Percentiles rank a stretch among this genome's conserved stretches.
Conservation (phyloP, 2,797 vertebrate species). For the Hozukius guyotensis region DNA sequence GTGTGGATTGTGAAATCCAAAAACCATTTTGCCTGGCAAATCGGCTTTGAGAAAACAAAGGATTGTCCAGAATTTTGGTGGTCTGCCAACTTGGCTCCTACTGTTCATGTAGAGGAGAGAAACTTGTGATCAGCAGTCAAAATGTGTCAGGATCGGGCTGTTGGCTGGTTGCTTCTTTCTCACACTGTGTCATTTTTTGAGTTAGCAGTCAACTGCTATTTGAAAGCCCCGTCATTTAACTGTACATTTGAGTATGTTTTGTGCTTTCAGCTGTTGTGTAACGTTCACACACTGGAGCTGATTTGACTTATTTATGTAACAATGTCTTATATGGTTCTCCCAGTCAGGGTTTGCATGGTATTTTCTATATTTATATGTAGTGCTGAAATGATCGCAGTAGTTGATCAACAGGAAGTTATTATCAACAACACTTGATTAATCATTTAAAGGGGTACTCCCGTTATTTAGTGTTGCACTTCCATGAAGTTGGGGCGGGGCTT, state of each 20-base stretch:
- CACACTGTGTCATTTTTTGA: conserved; percentile 4
- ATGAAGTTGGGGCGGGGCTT: background rate
- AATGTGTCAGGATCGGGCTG: conserved; percentile 29
- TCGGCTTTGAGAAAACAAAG: conserved; percentile 30
- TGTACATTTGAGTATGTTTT: background rate
- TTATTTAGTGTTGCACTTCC: background rate
- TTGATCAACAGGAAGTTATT: background rate
- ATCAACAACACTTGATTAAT: background rate
- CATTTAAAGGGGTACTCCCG: background rate
- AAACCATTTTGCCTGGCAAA: background rate
- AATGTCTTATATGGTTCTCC: background rate
- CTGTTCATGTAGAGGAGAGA: conserved; percentile 40
- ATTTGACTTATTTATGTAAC: conserved; percentile 19
- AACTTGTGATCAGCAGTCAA: conserved; percentile 59
- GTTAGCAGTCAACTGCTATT: background rate
- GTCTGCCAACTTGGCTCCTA: conserved; percentile 34
- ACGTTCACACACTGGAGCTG: conserved; percentile 11
- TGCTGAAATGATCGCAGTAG: background rate
- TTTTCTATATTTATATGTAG: background rate
- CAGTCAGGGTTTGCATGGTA: background rate
- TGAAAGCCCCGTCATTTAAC: background rate
- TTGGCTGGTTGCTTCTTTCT: conserved; percentile 16
- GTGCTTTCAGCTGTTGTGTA: conserved; percentile 22
- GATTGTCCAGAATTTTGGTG: conserved; percentile 35
- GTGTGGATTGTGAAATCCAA: background rate